Conservation (phyloP, 1,140 invertebrate genomes). For the fruit fly (Drosophila melanogaster) region DNA sequence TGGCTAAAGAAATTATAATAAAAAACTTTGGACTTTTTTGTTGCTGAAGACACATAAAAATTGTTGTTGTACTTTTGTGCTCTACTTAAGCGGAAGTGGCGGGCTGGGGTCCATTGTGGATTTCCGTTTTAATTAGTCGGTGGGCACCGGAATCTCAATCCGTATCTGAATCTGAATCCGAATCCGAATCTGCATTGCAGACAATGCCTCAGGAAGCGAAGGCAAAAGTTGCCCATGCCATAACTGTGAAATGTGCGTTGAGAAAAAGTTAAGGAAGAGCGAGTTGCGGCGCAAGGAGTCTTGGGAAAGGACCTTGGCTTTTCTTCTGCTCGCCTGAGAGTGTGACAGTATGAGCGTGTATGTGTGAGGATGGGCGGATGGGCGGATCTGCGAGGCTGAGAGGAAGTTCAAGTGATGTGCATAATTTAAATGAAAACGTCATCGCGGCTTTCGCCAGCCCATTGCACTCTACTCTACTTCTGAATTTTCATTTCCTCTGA, state of each 20-base stretch:
- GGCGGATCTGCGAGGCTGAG: constrained; percentile 11
- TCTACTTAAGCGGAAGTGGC: constrained; percentile 70
- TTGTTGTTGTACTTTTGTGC: constrained; percentile 73
- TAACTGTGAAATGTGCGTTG: constrained; percentile 81
- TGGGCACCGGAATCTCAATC: constrained; percentile 66
- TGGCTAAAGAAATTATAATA: constrained; percentile 68
- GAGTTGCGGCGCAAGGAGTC: not conserved
- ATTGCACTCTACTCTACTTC: constrained; percentile 67
- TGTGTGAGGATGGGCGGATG: not conserved
- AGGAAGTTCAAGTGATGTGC: constrained; percentile 80
- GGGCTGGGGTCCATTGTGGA: constrained; percentile 68
- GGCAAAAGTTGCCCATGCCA: constrained; percentile 67
- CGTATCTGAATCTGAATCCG: constrained; percentile 63
- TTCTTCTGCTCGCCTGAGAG: constrained; percentile 43
- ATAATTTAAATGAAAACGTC: constrained; percentile 84
- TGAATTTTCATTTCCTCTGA: constrained; percentile 36
- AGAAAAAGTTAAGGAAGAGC: constrained; percentile 63
- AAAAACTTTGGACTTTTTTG: constrained; percentile 63
- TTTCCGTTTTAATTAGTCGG: constrained; percentile 82
- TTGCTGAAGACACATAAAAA: constrained; percentile 52
- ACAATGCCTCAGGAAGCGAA: constrained; percentile 35
- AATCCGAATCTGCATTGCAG: constrained; percentile 65
- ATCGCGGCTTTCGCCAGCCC: constrained; percentile 78
- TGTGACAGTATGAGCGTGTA: constrained; percentile 4
- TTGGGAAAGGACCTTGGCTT: constrained; percentile 54